Evolutionary conservation across 2,888 invertebrate species (phyloP).

Genomic region (Sipha maydis): DNA sequence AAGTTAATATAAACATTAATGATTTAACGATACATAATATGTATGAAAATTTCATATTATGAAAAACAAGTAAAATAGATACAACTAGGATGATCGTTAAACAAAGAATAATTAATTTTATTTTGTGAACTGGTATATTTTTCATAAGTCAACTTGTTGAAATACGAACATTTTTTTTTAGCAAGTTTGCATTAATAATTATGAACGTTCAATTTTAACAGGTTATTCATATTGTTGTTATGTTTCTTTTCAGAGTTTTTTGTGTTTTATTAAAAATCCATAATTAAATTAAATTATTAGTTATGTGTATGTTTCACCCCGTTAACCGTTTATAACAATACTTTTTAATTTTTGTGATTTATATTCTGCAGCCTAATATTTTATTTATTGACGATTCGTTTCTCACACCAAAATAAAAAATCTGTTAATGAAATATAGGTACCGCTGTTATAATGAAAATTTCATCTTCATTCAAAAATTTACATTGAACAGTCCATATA

Average conservation of each 20-base stretch:
- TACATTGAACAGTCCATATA: neutral
- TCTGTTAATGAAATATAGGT: neutral
- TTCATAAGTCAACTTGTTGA: no score
- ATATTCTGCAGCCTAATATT: constrained; percentile 10
- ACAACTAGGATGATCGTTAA: no score
- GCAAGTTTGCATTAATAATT: constrained; percentile 27
- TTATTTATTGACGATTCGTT: constrained; percentile 6
- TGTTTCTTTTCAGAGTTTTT: neutral
- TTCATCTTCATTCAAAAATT: neutral
- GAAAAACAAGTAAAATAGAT: no score
- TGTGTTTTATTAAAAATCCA: neutral
- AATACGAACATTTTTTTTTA: neutral
- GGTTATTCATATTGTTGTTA: constrained; percentile 14
- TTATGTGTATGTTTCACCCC: no score
- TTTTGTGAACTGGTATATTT: no score
- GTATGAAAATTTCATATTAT: no score
- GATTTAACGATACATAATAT: no score
- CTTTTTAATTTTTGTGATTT: neutral
- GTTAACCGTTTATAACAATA: constrained; percentile 12
- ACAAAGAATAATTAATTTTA: no score
- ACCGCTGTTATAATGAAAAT: neutral
- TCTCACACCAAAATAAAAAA: neutral
- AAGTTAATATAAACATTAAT: no score
- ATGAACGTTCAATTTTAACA: constrained; percentile 34
- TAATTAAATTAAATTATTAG: no score